These are phyloP conservation scores for Halisarca cf. caerulea DNA, from an alignment of 37 sponge, comb jelly and placozoan genomes.

Conservation along the genomic window DNA sequence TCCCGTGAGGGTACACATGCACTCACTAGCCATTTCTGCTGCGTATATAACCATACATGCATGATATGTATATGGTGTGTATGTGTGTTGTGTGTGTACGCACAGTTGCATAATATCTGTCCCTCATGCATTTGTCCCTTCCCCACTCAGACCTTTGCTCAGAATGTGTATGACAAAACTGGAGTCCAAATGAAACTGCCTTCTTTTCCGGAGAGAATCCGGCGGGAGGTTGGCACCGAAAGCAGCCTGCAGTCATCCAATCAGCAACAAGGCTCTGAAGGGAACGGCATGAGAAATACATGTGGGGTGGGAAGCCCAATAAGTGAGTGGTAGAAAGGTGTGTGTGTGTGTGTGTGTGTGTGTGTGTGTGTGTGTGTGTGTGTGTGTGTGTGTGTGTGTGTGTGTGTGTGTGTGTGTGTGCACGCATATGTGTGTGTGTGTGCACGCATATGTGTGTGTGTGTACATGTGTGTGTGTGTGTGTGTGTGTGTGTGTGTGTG, in stretches of 20 bases:
- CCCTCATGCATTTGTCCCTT: too few relatives aligned
- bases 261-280: too few relatives aligned
- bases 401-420: constrained; percentile 30
- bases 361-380: constrained; percentile 6
- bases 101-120: too few relatives aligned
- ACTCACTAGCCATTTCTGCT: too few relatives aligned
- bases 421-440: constrained; percentile 3
- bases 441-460: not conserved
- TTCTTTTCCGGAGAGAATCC: not conserved
- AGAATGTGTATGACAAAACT: not conserved
- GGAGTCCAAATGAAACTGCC: not conserved
- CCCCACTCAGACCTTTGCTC: constrained; percentile 15
- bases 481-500: not conserved
- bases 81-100: too few relatives aligned
- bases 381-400: constrained; percentile 3
- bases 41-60: too few relatives aligned
- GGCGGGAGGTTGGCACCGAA: not conserved
- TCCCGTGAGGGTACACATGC: too few relatives aligned
- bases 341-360: constrained; percentile 6
- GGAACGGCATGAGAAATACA: too few relatives aligned
- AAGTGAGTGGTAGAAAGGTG: too few relatives aligned
- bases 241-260: not conserved
- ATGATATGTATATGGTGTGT: too few relatives aligned
- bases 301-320: too few relatives aligned
- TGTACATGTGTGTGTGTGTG: not conserved